phyloP scores from a whole-genome alignment of 2,797 vertebrate species.

The Pipistrellus pipistrellus region DNA sequence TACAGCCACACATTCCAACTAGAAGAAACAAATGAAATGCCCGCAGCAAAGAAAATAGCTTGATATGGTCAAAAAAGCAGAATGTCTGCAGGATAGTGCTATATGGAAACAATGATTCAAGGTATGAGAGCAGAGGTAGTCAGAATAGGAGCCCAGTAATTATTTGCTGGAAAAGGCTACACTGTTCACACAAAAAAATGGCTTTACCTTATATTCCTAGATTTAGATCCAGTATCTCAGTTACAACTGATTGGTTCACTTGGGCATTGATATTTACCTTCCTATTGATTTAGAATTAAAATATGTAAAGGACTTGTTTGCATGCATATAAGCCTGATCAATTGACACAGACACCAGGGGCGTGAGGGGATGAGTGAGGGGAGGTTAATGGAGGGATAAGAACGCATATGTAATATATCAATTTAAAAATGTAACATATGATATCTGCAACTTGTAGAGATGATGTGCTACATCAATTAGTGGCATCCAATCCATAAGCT shows the following conservation, averaged over 20 bases:
- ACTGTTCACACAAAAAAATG: background rate
- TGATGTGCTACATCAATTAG: background rate
- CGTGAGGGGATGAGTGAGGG: no score
- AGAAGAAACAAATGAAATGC: background rate
- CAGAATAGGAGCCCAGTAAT: background rate
- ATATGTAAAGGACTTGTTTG: background rate
- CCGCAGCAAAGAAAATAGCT: background rate
- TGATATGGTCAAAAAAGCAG: background rate
- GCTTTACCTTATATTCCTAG: background rate
- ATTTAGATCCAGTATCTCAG: background rate
- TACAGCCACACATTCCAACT: background rate
- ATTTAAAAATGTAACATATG: background rate
- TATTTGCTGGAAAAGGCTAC: background rate
- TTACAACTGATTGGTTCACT: background rate
- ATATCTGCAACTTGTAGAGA: background rate
- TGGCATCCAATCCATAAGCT: background rate
- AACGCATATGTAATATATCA: no score
- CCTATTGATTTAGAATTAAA: background rate
- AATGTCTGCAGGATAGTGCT: accelerated
- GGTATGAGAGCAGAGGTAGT: background rate
- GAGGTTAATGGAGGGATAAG: no score
- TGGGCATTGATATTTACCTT: background rate
- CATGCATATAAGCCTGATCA: no score
- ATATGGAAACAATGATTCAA: background rate
- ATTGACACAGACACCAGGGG: no score